Evolutionary conservation across 2,888 invertebrate species (phyloP), one percentile per base, ranked within the genome.

Genomic region (Pollenia labialis): DNA sequence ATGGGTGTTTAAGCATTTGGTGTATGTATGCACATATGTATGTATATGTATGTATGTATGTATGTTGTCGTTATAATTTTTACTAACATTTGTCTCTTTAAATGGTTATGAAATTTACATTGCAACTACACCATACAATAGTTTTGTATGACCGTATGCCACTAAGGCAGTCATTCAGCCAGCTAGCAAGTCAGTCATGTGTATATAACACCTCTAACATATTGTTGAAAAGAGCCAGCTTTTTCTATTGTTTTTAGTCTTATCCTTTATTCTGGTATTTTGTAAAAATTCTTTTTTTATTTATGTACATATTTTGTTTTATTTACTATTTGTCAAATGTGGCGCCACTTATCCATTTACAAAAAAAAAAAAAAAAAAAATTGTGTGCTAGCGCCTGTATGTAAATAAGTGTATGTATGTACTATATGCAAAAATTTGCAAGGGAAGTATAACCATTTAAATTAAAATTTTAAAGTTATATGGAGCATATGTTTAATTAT

Each of bases 181-280:
- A 14, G 12, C 14, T 54, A 44, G 18, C n/a, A 10, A 40, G 32
- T 52, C 85, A 77, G 72, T 77, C 77, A 85, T 69, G 77, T 85
- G 74, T 75, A 74, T 14, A 76, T 77, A 85, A 85, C 81, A 77
- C 76, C 72, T 85, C 60, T 62, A 40, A 58, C 32, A 56, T 40
- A 50, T 54, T 54, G 60, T 2, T 60, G 58, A 2, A 18, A 18
- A 18, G 18, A 2, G 23, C 23, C 2, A 2, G 23, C 23, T 66
- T 54, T 6, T 46, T n/a, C 46, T 56, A 10, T 23, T 23, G 10
- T 23, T 50, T 52, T 23, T 58, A 46, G 44, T 48, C 42, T 54
- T 74, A 81, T 77, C 74, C 81, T 79, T 82, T 82, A 74, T 82
- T 85, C 79, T 60, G 69, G 44, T 56, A 81, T 82, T 77, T 72